Percentiles rank a stretch among this genome's conserved stretches.
Evolutionary conservation across 2,113 vertebrate genomes (phyloP).

Genomic region (Hemibagrus wyckioides): DNA sequence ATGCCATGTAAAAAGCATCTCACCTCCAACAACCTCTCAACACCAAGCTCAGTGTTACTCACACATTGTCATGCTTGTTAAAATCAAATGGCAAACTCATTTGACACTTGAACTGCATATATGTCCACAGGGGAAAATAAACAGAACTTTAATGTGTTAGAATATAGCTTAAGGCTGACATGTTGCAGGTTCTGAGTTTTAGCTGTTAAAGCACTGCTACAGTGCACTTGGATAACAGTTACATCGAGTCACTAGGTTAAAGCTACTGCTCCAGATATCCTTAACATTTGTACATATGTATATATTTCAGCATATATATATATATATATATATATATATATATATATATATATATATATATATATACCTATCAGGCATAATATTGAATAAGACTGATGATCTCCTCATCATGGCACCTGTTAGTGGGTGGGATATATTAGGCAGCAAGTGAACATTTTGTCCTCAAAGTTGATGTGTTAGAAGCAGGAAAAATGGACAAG

Average conservation of each 20-base stretch:
- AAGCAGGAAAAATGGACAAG: no score
- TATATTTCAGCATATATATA: no score
- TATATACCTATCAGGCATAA: no score
- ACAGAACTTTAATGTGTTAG: background rate
- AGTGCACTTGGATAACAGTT: background rate
- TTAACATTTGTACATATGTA: background rate
- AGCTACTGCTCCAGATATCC: background rate
- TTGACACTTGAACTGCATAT: background rate
- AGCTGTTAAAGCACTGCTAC: background rate
- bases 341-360: no score
- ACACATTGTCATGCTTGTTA: constrained; percentile 2
- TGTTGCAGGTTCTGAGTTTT: background rate
- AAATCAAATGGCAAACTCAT: background rate
- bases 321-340: no score
- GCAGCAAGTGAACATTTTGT: no score
- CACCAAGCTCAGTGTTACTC: background rate
- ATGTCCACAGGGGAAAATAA: background rate
- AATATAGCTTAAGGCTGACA: background rate
- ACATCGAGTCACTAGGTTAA: background rate
- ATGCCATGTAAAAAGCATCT: background rate
- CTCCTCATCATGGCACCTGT: no score
- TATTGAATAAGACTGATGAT: no score
- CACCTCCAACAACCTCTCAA: background rate
- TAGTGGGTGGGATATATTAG: no score
- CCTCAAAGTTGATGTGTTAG: no score